Evolutionary conservation across 2,113 vertebrate species (phyloP).

Genomic region (Cnemophilus loriae): DNA sequence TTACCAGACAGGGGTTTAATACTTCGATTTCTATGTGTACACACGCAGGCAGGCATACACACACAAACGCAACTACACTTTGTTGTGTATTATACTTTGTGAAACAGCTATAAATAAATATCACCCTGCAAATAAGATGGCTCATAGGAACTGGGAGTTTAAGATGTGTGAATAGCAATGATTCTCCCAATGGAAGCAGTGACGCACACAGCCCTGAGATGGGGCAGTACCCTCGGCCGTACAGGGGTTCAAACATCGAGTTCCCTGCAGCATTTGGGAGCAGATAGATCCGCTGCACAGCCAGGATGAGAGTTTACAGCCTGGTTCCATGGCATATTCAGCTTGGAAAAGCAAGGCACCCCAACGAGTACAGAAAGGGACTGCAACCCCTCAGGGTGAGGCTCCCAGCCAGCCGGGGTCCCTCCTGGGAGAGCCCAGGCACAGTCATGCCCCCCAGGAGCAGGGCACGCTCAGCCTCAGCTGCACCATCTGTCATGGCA

Average conservation of each 20-base stretch:
- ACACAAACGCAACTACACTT: background rate
- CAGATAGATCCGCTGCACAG: background rate
- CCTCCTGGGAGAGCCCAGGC: rapidly evolving
- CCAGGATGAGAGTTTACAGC: background rate
- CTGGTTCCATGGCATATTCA: rapidly evolving
- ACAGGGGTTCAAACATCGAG: rapidly evolving
- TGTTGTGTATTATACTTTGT: background rate
- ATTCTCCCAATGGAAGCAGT: background rate
- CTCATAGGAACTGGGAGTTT: background rate
- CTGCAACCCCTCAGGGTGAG: background rate
- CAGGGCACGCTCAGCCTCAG: rapidly evolving
- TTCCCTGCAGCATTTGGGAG: rapidly evolving
- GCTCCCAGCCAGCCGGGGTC: rapidly evolving
- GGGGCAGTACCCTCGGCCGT: rapidly evolving
- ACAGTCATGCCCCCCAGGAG: rapidly evolving
- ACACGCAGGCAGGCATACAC: background rate
- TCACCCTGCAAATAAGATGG: background rate
- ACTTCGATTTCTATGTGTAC: background rate
- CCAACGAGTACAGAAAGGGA: background rate
- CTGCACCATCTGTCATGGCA: rapidly evolving
- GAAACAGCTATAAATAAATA: background rate
- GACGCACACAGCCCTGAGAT: rapidly evolving
- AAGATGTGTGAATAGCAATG: rapidly evolving
- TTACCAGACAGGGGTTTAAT: background rate
- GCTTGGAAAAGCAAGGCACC: rapidly evolving